Percentiles rank a stretch among this genome's conserved stretches.
Conservation (phyloP, 1,140 invertebrate genomes). For the Diabrotica undecimpunctata region DNA sequence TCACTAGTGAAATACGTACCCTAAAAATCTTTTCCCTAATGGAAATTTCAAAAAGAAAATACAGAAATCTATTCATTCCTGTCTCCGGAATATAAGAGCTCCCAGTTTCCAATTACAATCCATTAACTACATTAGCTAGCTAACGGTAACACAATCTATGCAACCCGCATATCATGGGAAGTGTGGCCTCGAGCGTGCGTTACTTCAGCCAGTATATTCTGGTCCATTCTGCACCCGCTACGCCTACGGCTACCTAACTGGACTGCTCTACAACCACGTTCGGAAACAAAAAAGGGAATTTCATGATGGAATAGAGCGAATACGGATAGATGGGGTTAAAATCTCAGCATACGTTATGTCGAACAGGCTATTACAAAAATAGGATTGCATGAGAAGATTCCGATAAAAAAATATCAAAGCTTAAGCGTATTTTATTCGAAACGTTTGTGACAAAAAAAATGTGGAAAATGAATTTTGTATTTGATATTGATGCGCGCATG, state of each 20-base stretch:
- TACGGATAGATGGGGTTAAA: neutral
- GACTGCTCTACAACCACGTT: neutral
- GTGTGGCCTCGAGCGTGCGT: neutral
- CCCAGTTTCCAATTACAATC: neutral
- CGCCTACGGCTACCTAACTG: neutral
- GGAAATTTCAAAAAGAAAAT: neutral
- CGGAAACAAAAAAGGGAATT: neutral
- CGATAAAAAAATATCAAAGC: no score
- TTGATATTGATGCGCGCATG: no score
- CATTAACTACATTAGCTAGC: slow-evolving; percentile 2
- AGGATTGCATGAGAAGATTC: no score
- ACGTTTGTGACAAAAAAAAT: no score
- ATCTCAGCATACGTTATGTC: slow-evolving; percentile 1
- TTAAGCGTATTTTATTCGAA: no score
- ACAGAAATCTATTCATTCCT: neutral
- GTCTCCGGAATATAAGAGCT: neutral
- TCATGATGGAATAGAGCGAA: neutral
- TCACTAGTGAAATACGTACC: no score
- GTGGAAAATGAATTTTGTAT: no score
- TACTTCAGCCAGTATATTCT: neutral
- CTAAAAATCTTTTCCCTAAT: no score
- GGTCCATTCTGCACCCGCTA: neutral
- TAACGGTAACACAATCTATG: slow-evolving; percentile 1
- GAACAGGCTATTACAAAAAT: neutral
- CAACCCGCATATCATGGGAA: neutral